Conservation (phyloP, 2,113 vertebrate species). For the Sylvia atricapilla region DNA sequence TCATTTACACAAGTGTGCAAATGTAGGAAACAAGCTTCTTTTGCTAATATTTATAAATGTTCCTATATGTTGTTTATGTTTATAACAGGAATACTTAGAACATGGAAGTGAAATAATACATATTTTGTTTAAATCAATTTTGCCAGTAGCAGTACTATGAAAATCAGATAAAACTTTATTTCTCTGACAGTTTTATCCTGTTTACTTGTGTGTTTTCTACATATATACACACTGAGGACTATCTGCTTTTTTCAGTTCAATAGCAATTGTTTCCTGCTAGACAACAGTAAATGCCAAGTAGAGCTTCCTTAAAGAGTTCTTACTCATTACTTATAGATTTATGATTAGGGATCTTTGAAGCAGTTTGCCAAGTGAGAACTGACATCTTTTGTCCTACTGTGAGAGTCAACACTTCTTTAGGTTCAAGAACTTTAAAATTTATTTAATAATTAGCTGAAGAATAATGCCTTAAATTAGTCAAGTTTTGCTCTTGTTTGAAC, state of each 20-base stretch:
- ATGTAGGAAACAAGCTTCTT: background rate
- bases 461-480: background rate
- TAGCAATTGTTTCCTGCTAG: background rate
- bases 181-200: background rate
- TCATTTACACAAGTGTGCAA: background rate
- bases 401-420: background rate
- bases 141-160: background rate
- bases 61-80: background rate
- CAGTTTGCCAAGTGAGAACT: background rate
- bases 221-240: background rate
- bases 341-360: background rate
- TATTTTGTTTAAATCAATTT: background rate
- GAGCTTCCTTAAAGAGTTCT: background rate
- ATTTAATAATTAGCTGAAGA: background rate
- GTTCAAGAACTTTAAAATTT: background rate
- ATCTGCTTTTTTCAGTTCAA: background rate
- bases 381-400: background rate
- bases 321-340: background rate
- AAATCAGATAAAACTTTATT: background rate
- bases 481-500: background rate
- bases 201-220: background rate
- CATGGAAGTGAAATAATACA: background rate
- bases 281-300: background rate
- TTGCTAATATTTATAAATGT: background rate
- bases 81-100: background rate